Evolutionary conservation across 1,140 invertebrate genomes (phyloP), one percentile per base, ranked within the genome.

Genomic region (Bombyx mandarina): DNA sequence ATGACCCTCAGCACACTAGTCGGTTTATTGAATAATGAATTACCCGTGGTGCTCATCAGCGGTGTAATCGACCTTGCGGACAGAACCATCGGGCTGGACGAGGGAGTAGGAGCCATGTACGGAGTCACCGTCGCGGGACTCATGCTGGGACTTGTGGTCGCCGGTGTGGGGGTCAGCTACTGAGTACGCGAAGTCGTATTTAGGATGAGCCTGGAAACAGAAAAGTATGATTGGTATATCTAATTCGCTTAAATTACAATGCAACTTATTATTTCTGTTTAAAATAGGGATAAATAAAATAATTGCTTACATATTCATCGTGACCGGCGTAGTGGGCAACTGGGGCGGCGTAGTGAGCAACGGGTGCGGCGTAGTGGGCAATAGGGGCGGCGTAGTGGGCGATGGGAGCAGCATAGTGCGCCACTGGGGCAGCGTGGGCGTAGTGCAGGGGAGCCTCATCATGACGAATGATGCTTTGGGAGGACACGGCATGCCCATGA

Each of bases 141-240:
- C 75, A 66, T 77, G 75, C 67, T 78, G 77, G 6, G 73, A 67
- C 71, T 80, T 81, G 65, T 75, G 71, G 69, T 79, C 78, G 43
- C 78, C 78, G 60, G 78, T 78, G 72, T 82, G 75, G 0, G 81
- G 73, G 71, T 90, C 89, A 12, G 86, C 69, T 35, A 91, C 89
- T 55, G 84, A 86, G 75, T 91, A 91, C 0, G 80, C 74, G 70
- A 81, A 90, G 69, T 81, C 84, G 78, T 90, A 90, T 71, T 79
- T 77, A 12, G 78, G 78, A 60, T 82, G 69, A 61, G 71, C 73
- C 77, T 82, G 56, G 9, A 64, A 7, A 2, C 26, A 35, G 26
- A 1, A 35, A 3, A 35, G 4, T 5, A 5, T 35, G 26, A 35
- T 35, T 35, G 26, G 26, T 35, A 35, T 5, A 35, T 35, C 26